Evolutionary conservation across 1,140 invertebrate genomes (phyloP), one percentile per base, ranked within the genome.

Genomic region (Calliphora vicina): DNA sequence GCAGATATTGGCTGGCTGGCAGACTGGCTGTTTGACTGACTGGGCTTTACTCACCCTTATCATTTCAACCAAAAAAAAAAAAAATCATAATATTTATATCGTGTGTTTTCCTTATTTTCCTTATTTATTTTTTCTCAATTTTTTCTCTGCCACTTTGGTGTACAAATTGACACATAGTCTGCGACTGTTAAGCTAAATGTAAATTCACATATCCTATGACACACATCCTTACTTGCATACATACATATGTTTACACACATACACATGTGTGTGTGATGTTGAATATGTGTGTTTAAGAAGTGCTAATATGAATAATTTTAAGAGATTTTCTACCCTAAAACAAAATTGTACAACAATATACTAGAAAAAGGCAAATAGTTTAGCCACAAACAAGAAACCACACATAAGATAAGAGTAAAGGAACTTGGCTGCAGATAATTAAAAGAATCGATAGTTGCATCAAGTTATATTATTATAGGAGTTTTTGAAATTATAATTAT

Each of bases 241-340:
- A n/a, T n/a, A 15, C 81, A 82, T 29, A 43, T 61, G 61, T 6
- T 5, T 82, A 23, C 35, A 45, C 8, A 27, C n/a, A 74, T 17
- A 17, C 42, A 43, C 43, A 42, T 27, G 23, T 57, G 50, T 43
- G 81, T 82, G 61, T 67, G 25, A 67, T 8, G 12, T 67, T 67
- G 61, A 67, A 25, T 67, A 73, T 74, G 81, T 74, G 81, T 67
- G n/a, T 83, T 84, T 85, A 83, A 85, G 83, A 83, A 85, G 87
- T 84, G 86, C 86, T 88, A 87, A 88, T 87, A 89, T 89, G 88
- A 86, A 89, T 89, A 89, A 87, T 89, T 87, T 85, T 84, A 43
- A 78, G 84, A 84, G 85, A 84, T 86, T 87, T 88, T 87, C 86
- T 86, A 87, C 78, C 84, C 85, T 83, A 84, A 86, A 88, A 26